Evolutionary conservation across 2,797 vertebrate species (phyloP).

Genomic region (Myotis myotis): DNA sequence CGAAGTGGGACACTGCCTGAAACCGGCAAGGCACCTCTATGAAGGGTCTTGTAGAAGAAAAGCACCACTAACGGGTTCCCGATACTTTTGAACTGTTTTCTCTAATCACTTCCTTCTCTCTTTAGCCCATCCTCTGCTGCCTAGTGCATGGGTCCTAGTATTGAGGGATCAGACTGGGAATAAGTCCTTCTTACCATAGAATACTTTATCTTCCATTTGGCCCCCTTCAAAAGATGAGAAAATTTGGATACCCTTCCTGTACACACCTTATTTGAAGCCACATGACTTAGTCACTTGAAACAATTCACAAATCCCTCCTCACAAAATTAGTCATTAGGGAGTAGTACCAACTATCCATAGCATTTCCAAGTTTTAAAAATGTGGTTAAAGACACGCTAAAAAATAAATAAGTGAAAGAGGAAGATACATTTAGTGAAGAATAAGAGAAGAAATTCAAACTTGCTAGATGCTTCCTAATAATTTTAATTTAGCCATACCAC

Average conservation of each 20-base stretch:
- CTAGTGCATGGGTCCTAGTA: neutral
- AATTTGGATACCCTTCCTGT: neutral
- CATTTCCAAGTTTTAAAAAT: neutral
- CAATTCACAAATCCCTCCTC: neutral
- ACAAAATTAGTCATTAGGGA: neutral
- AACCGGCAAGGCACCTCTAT: neutral
- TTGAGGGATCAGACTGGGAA: neutral
- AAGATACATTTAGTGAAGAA: neutral
- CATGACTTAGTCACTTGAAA: neutral
- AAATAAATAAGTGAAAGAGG: neutral
- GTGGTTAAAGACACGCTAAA: neutral
- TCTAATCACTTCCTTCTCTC: neutral
- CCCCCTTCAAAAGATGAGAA: neutral
- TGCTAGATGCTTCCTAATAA: neutral
- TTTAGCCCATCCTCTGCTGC: neutral
- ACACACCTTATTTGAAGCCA: neutral
- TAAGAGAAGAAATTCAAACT: neutral
- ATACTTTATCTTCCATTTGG: neutral
- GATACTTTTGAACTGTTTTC: neutral
- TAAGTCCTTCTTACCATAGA: neutral
- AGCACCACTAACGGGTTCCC: neutral
- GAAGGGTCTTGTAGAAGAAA: too few species aligned
- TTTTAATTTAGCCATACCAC: neutral
- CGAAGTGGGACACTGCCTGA: neutral
- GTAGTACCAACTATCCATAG: neutral